Evolutionary conservation across 2,797 vertebrate genomes (phyloP), one percentile per base, ranked within the genome.

Genomic region (Enteromius thamalakanensis): DNA sequence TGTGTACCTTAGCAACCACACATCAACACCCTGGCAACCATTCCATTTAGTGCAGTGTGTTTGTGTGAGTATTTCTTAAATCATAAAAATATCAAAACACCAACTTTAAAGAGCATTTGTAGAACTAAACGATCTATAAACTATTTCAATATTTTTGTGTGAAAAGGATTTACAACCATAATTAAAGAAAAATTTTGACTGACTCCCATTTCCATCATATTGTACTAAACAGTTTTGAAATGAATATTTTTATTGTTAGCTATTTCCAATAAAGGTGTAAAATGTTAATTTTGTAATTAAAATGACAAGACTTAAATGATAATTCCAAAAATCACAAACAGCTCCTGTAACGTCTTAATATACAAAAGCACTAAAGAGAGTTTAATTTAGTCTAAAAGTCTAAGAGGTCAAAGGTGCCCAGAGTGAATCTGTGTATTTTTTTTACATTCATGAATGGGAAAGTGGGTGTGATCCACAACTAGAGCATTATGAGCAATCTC

Each of bases 401-500:
- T 69, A 69, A 2, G 10, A 15, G 4, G 40, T 3, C 40, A 69
- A 69, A 69, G 12, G 21, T 69, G 21, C 0, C 11, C 11, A 69
- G 51, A 15, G 58, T 78, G 26, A 19, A 72, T 65, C 21, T 55
- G 76, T 75, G n/a, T 62, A 23, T 75, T 40, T 75, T 32, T 32
- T 34, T 21, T 37, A 17, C 70, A 58, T 84, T 51, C 58, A 60
- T 45, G 42, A 37, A 47, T 75, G 67, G 32, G 29, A 60, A 55
- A 58, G 53, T 84, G 76, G 82, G 87, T 83, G 87, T 86, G 76
- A 71, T 68, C 70, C 76, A 62, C 70, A 84, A 80, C 45, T 45
- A 2, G 32, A 81, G 42, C 51, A 74, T 75, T 60, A 49, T 68
- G 74, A 85, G 51, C 77, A 80, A 83, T 85, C 65, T 84, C 69